Base-by-base conservation (phyloP, 2,113 vertebrate genomes). In the Cavia aperea region DNA sequence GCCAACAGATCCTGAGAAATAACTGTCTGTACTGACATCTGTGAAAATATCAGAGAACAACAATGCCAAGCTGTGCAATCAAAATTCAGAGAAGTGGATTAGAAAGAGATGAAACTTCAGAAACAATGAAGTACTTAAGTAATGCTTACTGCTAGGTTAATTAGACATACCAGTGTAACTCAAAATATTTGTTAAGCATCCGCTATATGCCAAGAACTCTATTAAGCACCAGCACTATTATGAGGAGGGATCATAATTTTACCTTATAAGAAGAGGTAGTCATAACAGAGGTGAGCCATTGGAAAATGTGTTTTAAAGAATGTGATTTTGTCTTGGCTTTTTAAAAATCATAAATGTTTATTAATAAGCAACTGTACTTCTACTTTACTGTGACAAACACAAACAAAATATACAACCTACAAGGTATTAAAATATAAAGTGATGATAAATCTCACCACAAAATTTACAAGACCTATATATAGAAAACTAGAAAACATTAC, bases 141-240 rank as follows among this genome's bases (percentile, higher is more conserved):
- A 81, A 89, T 63, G 88, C 13, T 56, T 56, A 63, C 31, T 58
- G 10, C 62, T 54, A 89, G 82, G 70, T 81, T 85, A 95, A 56
- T 58, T 77, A 85, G 43, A 81, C 77, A 63, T 65, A 81, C 15
- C 58, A 91, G 16, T 39, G 16, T 46, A 89, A 86, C 72, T 65
- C 13, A 82, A 94, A 89, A 91, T 63, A 82, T 51, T 86, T 90
- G 46, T 58, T 75, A 60, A 90, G 24, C 43, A 88, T 43, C 31
- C 77, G 26, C 24, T 75, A 62, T 16, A 19, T 81, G 29, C 43
- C 65, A 90, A 85, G 8, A 11, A 36, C 6, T 58, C 46, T 93
- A 51, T 15, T 43, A 36, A n/a, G 58, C 5, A 63, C 43, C 46
- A 94, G 58, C 46, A 85, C 86, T 58, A 16, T 31, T 77, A 83